Percentiles rank a stretch among this genome's conserved stretches.
Evolutionary conservation across 2,113 vertebrate genomes (phyloP).

Genomic region (Onychorhynchus coronatus): DNA sequence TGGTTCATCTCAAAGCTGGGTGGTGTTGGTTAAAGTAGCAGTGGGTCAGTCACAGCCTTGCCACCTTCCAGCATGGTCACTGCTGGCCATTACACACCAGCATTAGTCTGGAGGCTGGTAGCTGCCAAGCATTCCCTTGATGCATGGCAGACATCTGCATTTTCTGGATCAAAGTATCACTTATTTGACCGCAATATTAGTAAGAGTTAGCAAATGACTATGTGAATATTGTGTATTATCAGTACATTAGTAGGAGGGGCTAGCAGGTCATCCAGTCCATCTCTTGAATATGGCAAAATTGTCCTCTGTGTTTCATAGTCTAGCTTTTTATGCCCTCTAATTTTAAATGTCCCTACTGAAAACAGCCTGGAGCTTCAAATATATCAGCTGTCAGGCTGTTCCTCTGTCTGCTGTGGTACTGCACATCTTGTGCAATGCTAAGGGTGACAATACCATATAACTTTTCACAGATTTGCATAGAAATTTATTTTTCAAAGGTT

Average conservation of each 20-base stretch:
- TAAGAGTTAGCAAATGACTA: neutral
- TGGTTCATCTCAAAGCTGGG: neutral
- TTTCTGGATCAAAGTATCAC: neutral
- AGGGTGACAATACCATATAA: neutral
- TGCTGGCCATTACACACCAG: neutral
- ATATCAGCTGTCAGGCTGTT: neutral
- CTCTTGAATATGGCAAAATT: neutral
- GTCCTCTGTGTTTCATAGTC: neutral
- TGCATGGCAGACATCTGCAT: neutral
- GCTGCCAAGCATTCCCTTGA: neutral
- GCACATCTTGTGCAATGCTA: neutral
- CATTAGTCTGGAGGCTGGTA: neutral
- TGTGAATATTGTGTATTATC: neutral
- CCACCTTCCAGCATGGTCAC: neutral
- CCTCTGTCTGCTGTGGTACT: accelerated
- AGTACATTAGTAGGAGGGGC: neutral
- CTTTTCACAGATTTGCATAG: constrained; percentile 22
- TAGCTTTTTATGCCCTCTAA: neutral
- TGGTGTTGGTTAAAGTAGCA: neutral
- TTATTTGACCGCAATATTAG: neutral
- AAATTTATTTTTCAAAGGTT: constrained; percentile 34
- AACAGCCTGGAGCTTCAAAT: neutral
- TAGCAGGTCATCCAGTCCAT: neutral
- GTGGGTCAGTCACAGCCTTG: neutral
- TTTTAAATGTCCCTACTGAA: neutral